phyloP scores from a whole-genome alignment of 2,113 vertebrate genomes.

The Psophia crepitans region DNA sequence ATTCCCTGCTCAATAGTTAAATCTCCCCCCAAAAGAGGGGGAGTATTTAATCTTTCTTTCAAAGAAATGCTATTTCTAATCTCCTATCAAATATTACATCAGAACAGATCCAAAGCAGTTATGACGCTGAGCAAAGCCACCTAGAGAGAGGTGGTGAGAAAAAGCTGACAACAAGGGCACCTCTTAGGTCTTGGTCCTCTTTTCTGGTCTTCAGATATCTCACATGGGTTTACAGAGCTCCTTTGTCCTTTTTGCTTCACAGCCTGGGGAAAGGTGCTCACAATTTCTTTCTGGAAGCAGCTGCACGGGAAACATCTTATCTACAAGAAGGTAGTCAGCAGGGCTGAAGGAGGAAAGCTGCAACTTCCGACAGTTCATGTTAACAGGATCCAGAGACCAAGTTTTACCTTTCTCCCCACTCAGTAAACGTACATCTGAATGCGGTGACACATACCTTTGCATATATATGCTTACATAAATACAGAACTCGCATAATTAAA shows the following conservation, averaged over 20 bases:
- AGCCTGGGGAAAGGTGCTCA: background rate
- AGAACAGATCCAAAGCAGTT: background rate
- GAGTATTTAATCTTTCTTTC: background rate
- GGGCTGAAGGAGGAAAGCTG: background rate
- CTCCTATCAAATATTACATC: background rate
- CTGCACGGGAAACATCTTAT: background rate
- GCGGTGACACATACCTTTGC: background rate
- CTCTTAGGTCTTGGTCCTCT: background rate
- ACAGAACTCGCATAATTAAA: background rate
- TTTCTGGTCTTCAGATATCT: background rate
- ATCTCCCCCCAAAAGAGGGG: background rate
- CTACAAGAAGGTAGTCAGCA: background rate
- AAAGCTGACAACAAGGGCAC: background rate
- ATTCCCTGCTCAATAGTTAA: background rate
- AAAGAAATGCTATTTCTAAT: background rate
- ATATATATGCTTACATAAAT: background rate
- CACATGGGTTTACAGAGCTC: background rate
- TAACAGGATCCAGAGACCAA: background rate
- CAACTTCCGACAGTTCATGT: background rate
- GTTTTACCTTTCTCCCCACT: background rate
- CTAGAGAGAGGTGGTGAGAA: background rate
- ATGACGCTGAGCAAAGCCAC: background rate
- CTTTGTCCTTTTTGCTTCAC: background rate
- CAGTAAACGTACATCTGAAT: background rate
- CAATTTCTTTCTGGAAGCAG: background rate